phyloP scores from a whole-genome alignment of 2,797 vertebrate genomes.

The Chiroxiphia lanceolata region DNA sequence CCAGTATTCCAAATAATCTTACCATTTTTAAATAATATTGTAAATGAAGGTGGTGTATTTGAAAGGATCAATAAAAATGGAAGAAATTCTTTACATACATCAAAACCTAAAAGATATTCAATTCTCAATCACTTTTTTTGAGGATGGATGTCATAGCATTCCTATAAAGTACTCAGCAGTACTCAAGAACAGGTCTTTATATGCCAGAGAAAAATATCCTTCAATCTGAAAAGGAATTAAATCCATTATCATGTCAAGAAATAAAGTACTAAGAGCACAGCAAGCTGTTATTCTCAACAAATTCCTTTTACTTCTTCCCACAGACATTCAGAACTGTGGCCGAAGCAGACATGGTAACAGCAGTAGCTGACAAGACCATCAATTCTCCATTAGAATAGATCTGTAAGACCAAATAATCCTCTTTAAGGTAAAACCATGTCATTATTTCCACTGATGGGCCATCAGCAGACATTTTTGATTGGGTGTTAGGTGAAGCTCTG shows the following conservation, averaged over 20 bases:
- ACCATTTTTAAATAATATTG: background rate
- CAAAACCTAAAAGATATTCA: background rate
- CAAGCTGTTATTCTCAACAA: background rate
- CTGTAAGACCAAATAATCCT: constrained; percentile 20
- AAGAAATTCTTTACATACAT: background rate
- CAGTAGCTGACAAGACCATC: constrained; percentile 5
- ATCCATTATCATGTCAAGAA: background rate
- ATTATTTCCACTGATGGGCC: constrained; percentile 33
- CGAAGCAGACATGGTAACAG: background rate
- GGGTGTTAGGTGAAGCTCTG: background rate
- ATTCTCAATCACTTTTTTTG: background rate
- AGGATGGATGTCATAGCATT: background rate
- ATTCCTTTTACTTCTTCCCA: background rate
- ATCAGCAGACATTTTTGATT: background rate
- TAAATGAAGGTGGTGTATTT: background rate
- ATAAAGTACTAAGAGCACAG: background rate
- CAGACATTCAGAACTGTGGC: background rate
- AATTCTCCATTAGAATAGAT: constrained; percentile 35
- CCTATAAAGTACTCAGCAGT: background rate
- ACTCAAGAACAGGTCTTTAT: background rate
- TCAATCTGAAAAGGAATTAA: background rate
- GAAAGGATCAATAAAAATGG: background rate
- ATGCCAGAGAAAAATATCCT: background rate
- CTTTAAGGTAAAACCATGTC: constrained; percentile 11
- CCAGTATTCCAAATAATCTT: background rate